Evolutionary conservation across 1,140 invertebrate genomes (phyloP).

Genomic region (Scylla paramamosain): DNA sequence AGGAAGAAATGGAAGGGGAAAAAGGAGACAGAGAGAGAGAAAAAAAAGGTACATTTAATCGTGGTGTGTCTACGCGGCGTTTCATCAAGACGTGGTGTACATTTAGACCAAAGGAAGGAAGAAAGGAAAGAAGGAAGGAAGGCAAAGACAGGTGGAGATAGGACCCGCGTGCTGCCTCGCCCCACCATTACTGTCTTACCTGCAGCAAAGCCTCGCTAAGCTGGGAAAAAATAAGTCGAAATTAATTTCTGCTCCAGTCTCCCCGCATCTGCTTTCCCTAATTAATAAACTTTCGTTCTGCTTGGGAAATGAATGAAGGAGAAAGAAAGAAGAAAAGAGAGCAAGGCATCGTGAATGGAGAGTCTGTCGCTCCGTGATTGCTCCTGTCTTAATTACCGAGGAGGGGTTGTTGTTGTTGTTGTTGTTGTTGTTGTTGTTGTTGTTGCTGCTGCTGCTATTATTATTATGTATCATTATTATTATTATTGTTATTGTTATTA

Average conservation of each 20-base stretch:
- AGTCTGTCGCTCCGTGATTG: too few species aligned
- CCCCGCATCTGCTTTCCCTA: background rate
- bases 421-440: too few species aligned
- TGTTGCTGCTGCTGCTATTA: too few species aligned
- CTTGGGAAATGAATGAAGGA: background rate
- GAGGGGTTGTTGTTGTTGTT: too few species aligned
- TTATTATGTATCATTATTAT: too few species aligned
- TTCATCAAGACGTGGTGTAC: background rate
- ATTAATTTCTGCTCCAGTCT: constrained; percentile 29
- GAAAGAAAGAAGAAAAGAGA: too few species aligned
- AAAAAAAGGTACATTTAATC: background rate
- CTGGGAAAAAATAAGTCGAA: constrained; percentile 50
- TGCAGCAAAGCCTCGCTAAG: constrained; percentile 57
- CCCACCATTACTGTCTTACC: constrained; percentile 53
- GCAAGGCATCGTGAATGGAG: too few species aligned
- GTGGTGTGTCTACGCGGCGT: too few species aligned
- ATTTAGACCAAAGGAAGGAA: background rate
- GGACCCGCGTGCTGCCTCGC: background rate
- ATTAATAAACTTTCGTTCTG: constrained; percentile 29
- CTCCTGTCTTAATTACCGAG: too few species aligned
- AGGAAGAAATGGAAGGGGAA: background rate
- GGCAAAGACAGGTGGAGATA: background rate
- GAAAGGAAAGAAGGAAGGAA: background rate
- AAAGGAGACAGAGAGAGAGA: background rate
- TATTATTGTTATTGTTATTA: too few species aligned